A percentile compares a stretch with the other conserved stretches of the same genome.
Conservation (phyloP, 1,140 invertebrate genomes). For the Plutomurus gul region DNA sequence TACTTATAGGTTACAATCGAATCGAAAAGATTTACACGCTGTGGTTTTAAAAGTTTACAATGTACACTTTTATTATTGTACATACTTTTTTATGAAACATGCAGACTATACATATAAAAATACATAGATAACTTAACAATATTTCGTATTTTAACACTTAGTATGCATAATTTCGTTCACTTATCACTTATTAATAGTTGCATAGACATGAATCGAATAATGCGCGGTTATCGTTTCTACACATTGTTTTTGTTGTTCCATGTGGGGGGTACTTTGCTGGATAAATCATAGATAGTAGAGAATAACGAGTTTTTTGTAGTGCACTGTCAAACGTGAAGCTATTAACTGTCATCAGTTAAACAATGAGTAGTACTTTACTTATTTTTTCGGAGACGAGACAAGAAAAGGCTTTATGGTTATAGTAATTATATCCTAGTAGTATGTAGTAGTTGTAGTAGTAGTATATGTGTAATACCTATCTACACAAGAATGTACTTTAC, state of each 20-base stretch:
- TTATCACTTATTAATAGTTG: constrained; percentile 25
- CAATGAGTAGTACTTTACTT: no score
- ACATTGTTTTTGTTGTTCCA: neutral
- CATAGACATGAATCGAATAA: constrained; percentile 22
- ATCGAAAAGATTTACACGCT: neutral
- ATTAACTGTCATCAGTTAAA: constrained; percentile 2
- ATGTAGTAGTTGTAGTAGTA: neutral
- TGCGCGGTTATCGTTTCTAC: constrained; percentile 22
- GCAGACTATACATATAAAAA: constrained; percentile 30
- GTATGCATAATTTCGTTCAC: constrained; percentile 14
- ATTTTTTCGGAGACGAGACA: neutral
- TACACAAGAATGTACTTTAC: neutral
- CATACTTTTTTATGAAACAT: neutral
- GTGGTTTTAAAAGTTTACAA: constrained; percentile 3
- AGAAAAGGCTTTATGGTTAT: constrained; percentile 3
- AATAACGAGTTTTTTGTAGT: neutral
- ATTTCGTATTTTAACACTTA: neutral
- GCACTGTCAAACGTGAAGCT: neutral
- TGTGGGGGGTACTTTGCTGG: neutral
- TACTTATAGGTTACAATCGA: neutral
- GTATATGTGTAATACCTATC: neutral
- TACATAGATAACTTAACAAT: constrained; percentile 23
- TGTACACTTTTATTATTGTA: constrained; percentile 9
- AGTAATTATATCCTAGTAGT: constrained; percentile 1
- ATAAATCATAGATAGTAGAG: no score